Conservation (phyloP, 2,888 invertebrate genomes). For the Epinotia nisella region DNA sequence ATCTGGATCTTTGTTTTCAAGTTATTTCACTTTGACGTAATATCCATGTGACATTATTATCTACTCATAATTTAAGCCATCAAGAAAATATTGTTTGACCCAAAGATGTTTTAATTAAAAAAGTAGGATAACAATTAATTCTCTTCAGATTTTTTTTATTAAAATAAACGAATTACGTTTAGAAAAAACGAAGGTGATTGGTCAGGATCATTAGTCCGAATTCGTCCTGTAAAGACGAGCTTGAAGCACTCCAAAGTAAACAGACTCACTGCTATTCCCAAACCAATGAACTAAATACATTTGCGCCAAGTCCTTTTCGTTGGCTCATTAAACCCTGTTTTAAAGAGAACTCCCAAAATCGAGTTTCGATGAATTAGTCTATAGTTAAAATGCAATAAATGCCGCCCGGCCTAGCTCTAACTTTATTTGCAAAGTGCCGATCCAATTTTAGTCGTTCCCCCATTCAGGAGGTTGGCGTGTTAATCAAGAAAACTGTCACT, state of each 20-base stretch:
- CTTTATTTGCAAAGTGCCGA: slow-evolving; percentile 74
- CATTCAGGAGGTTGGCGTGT: slow-evolving; percentile 58
- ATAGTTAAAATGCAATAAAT: slow-evolving; percentile 80
- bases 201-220: too few relatives aligned
- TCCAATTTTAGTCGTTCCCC: slow-evolving; percentile 66
- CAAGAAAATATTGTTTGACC: too few relatives aligned
- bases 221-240: too few relatives aligned
- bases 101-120: too few relatives aligned
- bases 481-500: slow-evolving; percentile 56
- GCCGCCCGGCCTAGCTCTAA: slow-evolving; percentile 67
- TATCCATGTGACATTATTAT: too few relatives aligned
- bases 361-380: slow-evolving; percentile 76
- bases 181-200: too few relatives aligned
- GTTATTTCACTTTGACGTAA: too few relatives aligned
- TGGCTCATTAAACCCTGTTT: slow-evolving; percentile 54
- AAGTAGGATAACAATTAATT: too few relatives aligned
- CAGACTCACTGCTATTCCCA: not conserved
- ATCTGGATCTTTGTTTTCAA: too few relatives aligned
- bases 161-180: too few relatives aligned
- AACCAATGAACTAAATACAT: not conserved
- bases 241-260: not conserved
- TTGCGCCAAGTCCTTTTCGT: not conserved
- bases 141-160: too few relatives aligned
- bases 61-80: too few relatives aligned
- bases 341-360: slow-evolving; percentile 60